These are phyloP conservation scores for Piscicola geometra DNA, from an alignment of 2,888 invertebrate genomes.

Conservation along the genomic window DNA sequence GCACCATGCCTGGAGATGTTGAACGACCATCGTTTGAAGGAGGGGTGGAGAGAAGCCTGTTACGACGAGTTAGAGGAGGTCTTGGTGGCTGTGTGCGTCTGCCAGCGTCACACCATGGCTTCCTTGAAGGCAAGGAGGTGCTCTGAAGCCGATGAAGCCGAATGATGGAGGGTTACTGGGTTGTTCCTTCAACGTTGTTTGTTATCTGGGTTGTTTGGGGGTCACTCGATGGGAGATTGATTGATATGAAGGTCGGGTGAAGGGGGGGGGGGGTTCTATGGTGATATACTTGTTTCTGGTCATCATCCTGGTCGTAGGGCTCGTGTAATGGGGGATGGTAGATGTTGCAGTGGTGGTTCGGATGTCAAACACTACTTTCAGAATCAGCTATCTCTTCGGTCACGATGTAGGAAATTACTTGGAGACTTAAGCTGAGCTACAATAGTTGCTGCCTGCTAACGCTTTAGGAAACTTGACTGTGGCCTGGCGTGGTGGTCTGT, in stretches of 20 bases:
- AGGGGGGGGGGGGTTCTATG: neutral
- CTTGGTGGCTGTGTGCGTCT: slow-evolving; percentile 50
- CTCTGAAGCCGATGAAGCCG: neutral
- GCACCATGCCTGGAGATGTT: slow-evolving; percentile 49
- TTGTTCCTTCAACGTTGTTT: neutral
- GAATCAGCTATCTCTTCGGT: too few relatives aligned
- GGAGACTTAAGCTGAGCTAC: too few relatives aligned
- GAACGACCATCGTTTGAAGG: slow-evolving; percentile 49
- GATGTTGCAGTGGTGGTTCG: too few relatives aligned
- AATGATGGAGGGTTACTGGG: neutral
- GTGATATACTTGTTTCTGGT: neutral
- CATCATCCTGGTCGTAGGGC: too few relatives aligned
- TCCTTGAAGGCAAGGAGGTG: neutral
- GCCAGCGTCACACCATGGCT: slow-evolving; percentile 45
- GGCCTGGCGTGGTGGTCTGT: too few relatives aligned
- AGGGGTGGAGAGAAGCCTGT: slow-evolving; percentile 46
- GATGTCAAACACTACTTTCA: too few relatives aligned
- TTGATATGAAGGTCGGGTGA: neutral
- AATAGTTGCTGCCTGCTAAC: too few relatives aligned
- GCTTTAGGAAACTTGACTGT: too few relatives aligned
- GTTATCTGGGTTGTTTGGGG: neutral
- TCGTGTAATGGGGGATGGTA: too few relatives aligned
- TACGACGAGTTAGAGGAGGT: slow-evolving; percentile 48
- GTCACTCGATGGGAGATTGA: neutral
- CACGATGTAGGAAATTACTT: too few relatives aligned